Percentiles rank a stretch among this genome's conserved stretches.
Evolutionary conservation across 2,888 invertebrate species (phyloP).

Genomic region (Oscheius sp.): DNA sequence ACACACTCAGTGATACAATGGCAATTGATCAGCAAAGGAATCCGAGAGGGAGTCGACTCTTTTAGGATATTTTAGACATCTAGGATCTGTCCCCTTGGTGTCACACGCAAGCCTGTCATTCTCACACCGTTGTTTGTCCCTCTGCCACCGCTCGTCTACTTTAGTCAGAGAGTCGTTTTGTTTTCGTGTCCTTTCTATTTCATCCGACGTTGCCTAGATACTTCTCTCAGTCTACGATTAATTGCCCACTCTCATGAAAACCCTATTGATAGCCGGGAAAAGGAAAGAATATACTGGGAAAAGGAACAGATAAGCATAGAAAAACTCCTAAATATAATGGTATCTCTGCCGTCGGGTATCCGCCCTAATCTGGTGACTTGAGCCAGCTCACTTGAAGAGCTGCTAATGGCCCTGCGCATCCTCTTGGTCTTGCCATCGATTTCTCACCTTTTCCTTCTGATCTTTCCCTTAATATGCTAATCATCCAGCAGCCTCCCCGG

Average conservation of each 20-base stretch:
- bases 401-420: constrained; percentile 22
- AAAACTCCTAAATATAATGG: background rate
- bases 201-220: background rate
- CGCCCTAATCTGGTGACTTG: constrained; percentile 10
- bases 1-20: background rate
- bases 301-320: background rate
- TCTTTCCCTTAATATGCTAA: constrained; percentile 20
- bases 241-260: background rate
- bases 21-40: background rate
- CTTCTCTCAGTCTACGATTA: background rate
- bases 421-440: constrained; percentile 2
- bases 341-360: constrained; percentile 3
- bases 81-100: background rate
- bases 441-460: constrained; percentile 13
- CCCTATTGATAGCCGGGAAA: background rate
- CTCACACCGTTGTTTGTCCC: too few species aligned
- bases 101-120: constrained; percentile 15
- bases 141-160: too few species aligned
- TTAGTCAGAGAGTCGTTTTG: background rate
- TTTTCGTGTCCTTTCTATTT: constrained; percentile 11
- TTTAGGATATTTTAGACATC: too few species aligned
- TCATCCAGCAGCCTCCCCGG: constrained; percentile 17
- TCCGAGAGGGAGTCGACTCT: background rate
- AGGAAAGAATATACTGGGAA: background rate
- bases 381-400: constrained; percentile 18